These are phyloP conservation scores for Trochalopteron elliotii DNA, from an alignment of 2,113 vertebrate species.

Conservation along the genomic window DNA sequence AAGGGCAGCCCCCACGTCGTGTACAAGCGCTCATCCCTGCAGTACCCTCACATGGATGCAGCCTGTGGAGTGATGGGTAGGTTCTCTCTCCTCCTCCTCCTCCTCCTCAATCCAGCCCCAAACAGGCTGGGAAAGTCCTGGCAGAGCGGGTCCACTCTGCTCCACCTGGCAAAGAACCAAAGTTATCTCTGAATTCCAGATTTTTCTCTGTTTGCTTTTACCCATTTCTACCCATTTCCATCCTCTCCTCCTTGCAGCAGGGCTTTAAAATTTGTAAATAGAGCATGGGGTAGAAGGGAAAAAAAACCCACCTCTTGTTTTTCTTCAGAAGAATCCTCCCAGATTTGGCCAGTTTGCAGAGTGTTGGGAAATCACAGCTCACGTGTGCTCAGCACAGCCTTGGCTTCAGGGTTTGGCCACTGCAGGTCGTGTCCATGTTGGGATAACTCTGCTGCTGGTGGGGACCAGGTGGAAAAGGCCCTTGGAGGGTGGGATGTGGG, in stretches of 20 bases:
- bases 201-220: not conserved
- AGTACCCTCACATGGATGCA: conserved; percentile 92
- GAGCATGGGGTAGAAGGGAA: not conserved
- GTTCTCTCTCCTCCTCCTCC: not conserved
- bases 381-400: not conserved
- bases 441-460: not conserved
- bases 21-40: conserved; percentile 94
- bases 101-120: not conserved
- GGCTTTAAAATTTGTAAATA: not conserved
- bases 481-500: not conserved
- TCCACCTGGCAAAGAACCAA: not conserved
- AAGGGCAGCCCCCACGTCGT: conserved; percentile 93
- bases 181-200: not conserved
- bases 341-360: not conserved
- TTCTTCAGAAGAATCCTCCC: not conserved
- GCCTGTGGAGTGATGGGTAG: conserved; percentile 95
- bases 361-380: not conserved
- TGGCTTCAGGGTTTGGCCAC: not conserved
- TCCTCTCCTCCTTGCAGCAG: not conserved
- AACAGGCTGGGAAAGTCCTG: not conserved
- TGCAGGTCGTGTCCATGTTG: not conserved
- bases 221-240: not conserved
- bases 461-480: not conserved
- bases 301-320: not conserved
- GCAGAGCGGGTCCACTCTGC: not conserved